Evolutionary conservation across 2,113 vertebrate genomes (phyloP).

Genomic region (Phylloscopus trochilus): DNA sequence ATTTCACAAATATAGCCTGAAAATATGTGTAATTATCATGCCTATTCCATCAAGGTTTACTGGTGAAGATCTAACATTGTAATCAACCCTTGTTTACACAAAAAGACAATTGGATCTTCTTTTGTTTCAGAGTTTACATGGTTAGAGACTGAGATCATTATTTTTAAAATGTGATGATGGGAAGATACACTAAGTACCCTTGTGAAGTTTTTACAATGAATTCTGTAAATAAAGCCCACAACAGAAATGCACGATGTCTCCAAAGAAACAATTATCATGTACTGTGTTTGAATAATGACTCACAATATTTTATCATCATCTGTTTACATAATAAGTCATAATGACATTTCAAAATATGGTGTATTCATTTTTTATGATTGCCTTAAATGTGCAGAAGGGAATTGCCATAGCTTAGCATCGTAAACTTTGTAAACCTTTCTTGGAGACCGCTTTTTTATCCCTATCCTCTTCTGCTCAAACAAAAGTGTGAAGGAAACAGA

Average conservation of each 20-base stretch:
- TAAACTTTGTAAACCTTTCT: slow-evolving; percentile 30
- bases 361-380: neutral
- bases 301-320: neutral
- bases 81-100: slow-evolving; percentile 8
- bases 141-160: slow-evolving; percentile 20
- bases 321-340: slow-evolving; percentile 25
- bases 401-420: neutral
- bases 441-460: neutral
- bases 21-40: neutral
- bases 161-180: neutral
- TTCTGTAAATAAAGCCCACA: slow-evolving; percentile 3
- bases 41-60: neutral
- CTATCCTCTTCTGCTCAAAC: slow-evolving; percentile 24
- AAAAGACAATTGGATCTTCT: slow-evolving; percentile 3
- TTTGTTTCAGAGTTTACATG: slow-evolving; percentile 35
- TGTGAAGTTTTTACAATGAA: slow-evolving; percentile 27
- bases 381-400: slow-evolving; percentile 9
- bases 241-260: neutral
- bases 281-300: slow-evolving; percentile 1
- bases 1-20: neutral
- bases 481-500: slow-evolving; percentile 43
- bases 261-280: neutral
- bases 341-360: slow-evolving; percentile 10
- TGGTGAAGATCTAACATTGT: neutral
- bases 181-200: neutral